Base-by-base conservation (phyloP, 1,140 invertebrate species). In the Ceratitis capitata region DNA sequence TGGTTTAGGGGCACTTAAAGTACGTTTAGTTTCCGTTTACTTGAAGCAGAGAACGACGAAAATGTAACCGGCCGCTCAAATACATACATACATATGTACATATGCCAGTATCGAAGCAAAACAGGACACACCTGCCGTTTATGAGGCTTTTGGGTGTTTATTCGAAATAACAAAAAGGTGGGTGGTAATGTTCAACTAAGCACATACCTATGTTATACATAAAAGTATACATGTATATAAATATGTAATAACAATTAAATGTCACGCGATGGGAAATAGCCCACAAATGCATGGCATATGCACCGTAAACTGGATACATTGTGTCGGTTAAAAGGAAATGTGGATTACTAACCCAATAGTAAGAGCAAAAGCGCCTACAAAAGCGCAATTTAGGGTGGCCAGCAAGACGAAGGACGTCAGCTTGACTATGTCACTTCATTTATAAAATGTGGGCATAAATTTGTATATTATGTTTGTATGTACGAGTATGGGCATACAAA, bases 271-370 rank as follows among this genome's bases (percentile, higher is more conserved):
- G 14, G 4, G 14, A 32, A 61, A 23, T 14, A 0, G 58, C 14
- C 58, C 19, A 56, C 19, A 0, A n/a, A 9, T 23, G 2, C 19
- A 56, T 56, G 23, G n/a, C n/a, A n/a, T n/a, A n/a, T n/a, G n/a
- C n/a, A n/a, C n/a, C n/a, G n/a, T n/a, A n/a, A n/a, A n/a, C n/a
- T n/a, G n/a, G n/a, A n/a, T n/a, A n/a, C 19, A 23, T 56, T 3
- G 10, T 32, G 26, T 61, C 29, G 26, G 10, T 64, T 64, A 32
- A 5, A 64, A 64, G 32, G 56, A 64, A 69, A 39, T 35, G 61
- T 69, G 61, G 39, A 69, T 69, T 69, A 35, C 12, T 69, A 69
- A 69, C 61, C 61, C n/a, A n/a, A n/a, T 29, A 69, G 61, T 56
- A 69, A 69, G n/a, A 53, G 16, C 9, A 53, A 53, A 29, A 32